Base-by-base conservation (phyloP, 1,140 invertebrate genomes). In the Helicoverpa armigera region DNA sequence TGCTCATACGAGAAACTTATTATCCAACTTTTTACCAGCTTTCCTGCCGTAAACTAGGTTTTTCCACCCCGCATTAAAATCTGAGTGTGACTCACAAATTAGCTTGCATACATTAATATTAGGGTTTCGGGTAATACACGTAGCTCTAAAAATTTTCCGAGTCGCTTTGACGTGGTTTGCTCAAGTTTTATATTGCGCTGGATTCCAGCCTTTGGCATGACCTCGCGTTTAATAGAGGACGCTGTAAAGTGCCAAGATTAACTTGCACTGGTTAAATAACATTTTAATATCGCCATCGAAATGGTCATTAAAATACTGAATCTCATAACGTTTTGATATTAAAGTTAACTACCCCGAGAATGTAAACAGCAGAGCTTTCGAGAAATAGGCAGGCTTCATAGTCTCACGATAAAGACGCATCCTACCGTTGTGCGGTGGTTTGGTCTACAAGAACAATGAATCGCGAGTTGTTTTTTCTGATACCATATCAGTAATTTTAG, bases 1-100 rank as follows among this genome's bases (percentile, higher is more conserved):
- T 89, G 72, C 85, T 51, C 73, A 85, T 83, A 85, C 80, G 77
- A 86, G 83, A 84, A 89, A 89, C 82, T 88, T 87, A 85, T 88
- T 87, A 87, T 83, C 81, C 54, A 79, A 83, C 82, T 86, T 87
- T 85, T 85, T 84, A 74, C 74, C 31, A 53, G 56, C 51, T 43
- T 73, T 35, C 9, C 63, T 78, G 61, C 23, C 50, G 61, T 67
- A 35, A 65, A 67, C 75, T 78, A 78, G 75, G 61, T 78, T 78
- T 78, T 78, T 78, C 75, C 75, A 56, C 50, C 35, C 50, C 12
- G 63, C 76, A 77, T 67, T 81, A 77, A 84, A 84, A 85, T 82
- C 53, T 77, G 75, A 84, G 65, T 73, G 79, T 85, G 80, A 86
- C 83, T 85, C 82, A 86, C 83, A 87, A 90, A 89, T 87, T 89